These are phyloP conservation scores for Nomada ferruginata DNA, from an alignment of 2,888 invertebrate genomes.

Conservation along the genomic window DNA sequence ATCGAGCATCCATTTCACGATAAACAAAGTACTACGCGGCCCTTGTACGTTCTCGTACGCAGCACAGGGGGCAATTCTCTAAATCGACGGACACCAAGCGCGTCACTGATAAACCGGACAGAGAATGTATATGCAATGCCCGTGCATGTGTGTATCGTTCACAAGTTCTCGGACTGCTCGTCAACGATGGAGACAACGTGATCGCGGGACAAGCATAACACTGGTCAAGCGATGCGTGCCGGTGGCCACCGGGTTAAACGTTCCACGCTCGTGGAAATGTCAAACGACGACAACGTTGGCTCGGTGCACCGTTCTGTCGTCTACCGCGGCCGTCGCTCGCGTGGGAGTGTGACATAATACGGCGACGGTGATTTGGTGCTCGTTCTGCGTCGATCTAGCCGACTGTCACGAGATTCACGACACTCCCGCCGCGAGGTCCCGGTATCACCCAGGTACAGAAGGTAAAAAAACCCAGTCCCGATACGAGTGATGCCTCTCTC, in stretches of 20 bases:
- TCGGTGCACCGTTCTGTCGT: conserved; percentile 62
- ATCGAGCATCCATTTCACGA: too few species aligned
- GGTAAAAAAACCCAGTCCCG: too few species aligned
- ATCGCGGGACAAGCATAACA: conserved; percentile 34
- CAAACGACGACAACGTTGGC: conserved; percentile 73
- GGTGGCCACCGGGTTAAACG: conserved; percentile 38
- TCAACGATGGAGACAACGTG: background rate
- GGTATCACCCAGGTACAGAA: too few species aligned
- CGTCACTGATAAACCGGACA: conserved; percentile 17
- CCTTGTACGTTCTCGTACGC: too few species aligned
- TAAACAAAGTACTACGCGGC: too few species aligned
- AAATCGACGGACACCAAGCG: background rate
- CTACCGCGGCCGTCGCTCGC: conserved; percentile 76
- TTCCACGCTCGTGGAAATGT: conserved; percentile 73
- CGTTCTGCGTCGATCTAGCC: conserved; percentile 25
- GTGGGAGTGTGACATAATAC: conserved; percentile 83
- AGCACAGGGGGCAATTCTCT: background rate
- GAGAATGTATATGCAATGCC: background rate
- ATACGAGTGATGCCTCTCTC: too few species aligned
- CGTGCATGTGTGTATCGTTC: background rate
- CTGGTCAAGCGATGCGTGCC: conserved; percentile 24
- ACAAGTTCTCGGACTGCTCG: background rate
- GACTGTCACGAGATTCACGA: conserved; percentile 20
- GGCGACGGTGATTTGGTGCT: conserved; percentile 43
- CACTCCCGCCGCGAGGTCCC: background rate